Percentiles rank a stretch among this genome's conserved stretches.
These are phyloP conservation scores for Thecocarcelia acutangulata DNA, from an alignment of 2,888 invertebrate species.

Conservation along the genomic window DNA sequence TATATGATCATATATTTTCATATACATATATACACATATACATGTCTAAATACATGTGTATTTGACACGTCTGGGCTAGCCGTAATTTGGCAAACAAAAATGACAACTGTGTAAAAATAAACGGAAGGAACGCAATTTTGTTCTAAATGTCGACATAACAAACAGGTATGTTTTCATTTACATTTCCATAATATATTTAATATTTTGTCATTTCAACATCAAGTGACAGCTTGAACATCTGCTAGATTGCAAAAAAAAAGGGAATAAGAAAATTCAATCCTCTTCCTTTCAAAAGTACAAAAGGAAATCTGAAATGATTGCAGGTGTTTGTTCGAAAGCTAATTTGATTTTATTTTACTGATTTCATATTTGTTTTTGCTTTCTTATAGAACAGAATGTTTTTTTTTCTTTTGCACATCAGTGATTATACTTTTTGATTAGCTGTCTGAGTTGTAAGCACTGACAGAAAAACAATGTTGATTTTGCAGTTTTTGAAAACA, in stretches of 20 bases:
- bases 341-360: neutral
- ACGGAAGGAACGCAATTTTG: neutral
- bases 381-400: too few relatives aligned
- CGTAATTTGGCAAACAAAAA: neutral
- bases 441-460: neutral
- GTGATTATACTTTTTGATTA: neutral
- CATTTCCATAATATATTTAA: constrained; percentile 20
- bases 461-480: too few relatives aligned
- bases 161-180: constrained; percentile 9
- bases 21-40: too few relatives aligned
- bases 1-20: too few relatives aligned
- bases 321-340: neutral
- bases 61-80: too few relatives aligned
- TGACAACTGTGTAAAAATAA: neutral
- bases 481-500: too few relatives aligned
- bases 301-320: neutral
- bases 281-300: too few relatives aligned
- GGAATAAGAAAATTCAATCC: neutral
- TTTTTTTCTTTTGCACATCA: neutral
- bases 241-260: neutral
- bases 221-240: constrained; percentile 12
- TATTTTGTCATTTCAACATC: constrained; percentile 19
- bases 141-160: constrained; percentile 4
- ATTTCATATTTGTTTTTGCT: too few relatives aligned
- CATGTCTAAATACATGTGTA: too few relatives aligned